Base-by-base conservation (phyloP, 92 coral and sea anemone genomes). In the Anthopleura xanthogrammica region DNA sequence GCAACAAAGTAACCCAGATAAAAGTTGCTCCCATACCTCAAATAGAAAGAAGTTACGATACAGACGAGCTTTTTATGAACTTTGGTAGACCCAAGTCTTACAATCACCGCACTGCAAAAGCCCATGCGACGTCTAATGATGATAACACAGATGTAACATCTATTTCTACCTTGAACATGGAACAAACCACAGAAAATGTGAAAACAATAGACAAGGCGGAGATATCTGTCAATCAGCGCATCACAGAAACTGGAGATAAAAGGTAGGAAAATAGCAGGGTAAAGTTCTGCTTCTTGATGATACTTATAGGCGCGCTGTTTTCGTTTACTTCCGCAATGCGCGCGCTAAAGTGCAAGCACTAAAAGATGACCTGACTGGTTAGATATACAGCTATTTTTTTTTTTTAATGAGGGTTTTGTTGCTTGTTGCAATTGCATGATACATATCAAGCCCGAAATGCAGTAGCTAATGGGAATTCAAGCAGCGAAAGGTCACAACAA, bases 11-110 rank as follows among this genome's bases (percentile, higher is more conserved):
- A 68, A 68, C 74, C 74, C 74, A 68, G 42, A 68, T 68, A 68
- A 68, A 68, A 68, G 42, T 68, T 29, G 41, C 16, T 36, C 41
- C 41, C 17, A 12, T 1, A 12, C 16, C 40, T 23, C 16, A 68
- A 36, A 9, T 68, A 29, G 74, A 23, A 68, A 29, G 42, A 16
- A 68, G 41, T 12, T 23, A 12, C 42, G 40, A 64, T 5, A 29
- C 41, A 68, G 74, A 68, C 74, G 41, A 68, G 42, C 74, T 68
- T 29, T 68, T 23, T 68, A 68, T 68, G 74, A 68, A 68, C 74
- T 68, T 29, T 11, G 16, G 42, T 36, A 68, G 42, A 24, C 43
- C 74, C 29, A 36, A 12, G 11, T 11, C 17, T 1, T 54, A 54
- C 10, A 14, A 54, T 68, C 29, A 23, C 74, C 41, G 29, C 4